phyloP scores from a whole-genome alignment of 1,140 invertebrate species.

The Solenopsis invicta region DNA sequence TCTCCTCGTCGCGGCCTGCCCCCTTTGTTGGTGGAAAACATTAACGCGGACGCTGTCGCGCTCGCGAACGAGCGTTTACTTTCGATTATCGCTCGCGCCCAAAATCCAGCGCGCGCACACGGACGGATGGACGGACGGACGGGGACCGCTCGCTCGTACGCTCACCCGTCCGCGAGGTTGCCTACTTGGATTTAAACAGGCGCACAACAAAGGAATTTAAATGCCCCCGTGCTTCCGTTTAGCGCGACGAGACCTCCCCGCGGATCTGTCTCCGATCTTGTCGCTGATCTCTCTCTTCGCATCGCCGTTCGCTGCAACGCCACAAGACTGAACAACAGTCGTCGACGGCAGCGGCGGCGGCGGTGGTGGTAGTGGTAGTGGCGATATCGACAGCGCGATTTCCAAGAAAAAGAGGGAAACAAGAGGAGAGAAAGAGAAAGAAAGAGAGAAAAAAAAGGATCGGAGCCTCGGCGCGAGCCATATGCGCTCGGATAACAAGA shows the following conservation, averaged over 20 bases:
- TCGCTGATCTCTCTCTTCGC: not conserved
- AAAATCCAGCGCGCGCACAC: not conserved
- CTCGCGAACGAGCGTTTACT: not conserved
- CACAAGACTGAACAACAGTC: not conserved
- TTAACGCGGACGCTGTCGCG: slow-evolving; percentile 13
- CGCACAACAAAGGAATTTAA: slow-evolving; percentile 53
- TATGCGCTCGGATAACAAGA: slow-evolving; percentile 65
- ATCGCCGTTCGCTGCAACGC: not conserved
- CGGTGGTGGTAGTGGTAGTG: too few species aligned
- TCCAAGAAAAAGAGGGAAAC: slow-evolving; percentile 38
- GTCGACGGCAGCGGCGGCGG: not conserved
- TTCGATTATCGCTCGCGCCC: slow-evolving; percentile 18
- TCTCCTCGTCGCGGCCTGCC: not conserved
- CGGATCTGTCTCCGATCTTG: not conserved
- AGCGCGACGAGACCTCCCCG: not conserved
- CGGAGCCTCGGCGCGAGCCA: slow-evolving; percentile 51
- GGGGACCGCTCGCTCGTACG: too few species aligned
- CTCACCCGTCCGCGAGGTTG: too few species aligned
- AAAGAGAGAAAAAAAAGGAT: slow-evolving; percentile 30
- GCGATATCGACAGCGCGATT: slow-evolving; percentile 45
- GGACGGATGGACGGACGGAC: not conserved
- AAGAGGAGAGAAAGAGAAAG: slow-evolving; percentile 33
- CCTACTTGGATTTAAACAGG: slow-evolving; percentile 9
- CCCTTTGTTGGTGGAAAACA: slow-evolving; percentile 36
- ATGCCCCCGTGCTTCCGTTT: slow-evolving; percentile 6